Conservation (phyloP, 2,888 invertebrate species). For the Cylindroiulus punctatus region DNA sequence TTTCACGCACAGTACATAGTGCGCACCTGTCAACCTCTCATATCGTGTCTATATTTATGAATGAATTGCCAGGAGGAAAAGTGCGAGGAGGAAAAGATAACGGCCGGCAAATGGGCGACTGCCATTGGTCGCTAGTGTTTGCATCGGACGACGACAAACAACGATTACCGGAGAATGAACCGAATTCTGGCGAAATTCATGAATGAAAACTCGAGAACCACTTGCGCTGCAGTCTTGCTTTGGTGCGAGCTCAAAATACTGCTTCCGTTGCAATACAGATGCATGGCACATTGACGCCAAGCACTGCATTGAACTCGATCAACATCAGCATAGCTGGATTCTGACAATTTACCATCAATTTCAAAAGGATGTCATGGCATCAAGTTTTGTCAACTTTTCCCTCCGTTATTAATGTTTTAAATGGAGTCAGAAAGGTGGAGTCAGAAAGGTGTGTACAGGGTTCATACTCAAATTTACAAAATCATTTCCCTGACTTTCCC, state of each 20-base stretch:
- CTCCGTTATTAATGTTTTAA: too few relatives aligned
- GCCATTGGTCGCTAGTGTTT: conserved; percentile 4
- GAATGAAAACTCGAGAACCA: not conserved
- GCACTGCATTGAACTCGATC: too few relatives aligned
- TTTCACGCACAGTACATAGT: not conserved
- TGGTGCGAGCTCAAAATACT: not conserved
- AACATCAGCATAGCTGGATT: too few relatives aligned
- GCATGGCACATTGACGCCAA: too few relatives aligned
- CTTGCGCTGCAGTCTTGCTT: not conserved
- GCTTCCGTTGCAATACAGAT: not conserved
- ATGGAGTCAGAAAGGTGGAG: too few relatives aligned
- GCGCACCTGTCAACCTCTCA: conserved; percentile 30
- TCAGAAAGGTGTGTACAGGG: too few relatives aligned
- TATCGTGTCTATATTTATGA: not conserved
- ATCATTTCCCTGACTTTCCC: too few relatives aligned
- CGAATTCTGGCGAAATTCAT: not conserved
- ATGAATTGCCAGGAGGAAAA: conserved; percentile 14
- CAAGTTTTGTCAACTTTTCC: too few relatives aligned
- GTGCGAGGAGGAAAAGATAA: not conserved
- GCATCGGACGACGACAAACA: not conserved
- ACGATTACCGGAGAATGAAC: not conserved
- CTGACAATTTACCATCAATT: too few relatives aligned
- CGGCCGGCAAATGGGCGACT: not conserved
- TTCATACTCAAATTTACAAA: too few relatives aligned
- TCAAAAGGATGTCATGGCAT: too few relatives aligned